These are phyloP conservation scores for Coptodon bakossiorum DNA, from an alignment of 2,113 vertebrate genomes.

Conservation along the genomic window DNA sequence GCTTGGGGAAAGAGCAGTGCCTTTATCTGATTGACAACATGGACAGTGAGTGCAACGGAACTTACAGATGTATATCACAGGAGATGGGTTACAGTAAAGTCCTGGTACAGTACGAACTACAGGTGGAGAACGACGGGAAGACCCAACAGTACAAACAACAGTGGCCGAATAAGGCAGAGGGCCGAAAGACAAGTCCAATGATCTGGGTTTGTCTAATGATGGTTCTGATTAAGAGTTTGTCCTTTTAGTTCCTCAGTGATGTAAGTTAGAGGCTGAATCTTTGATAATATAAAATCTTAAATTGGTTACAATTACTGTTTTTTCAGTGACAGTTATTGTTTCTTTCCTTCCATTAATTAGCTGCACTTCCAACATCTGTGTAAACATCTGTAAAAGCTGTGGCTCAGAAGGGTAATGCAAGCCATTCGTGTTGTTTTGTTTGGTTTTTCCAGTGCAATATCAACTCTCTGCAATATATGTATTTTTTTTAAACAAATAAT, in stretches of 20 bases:
- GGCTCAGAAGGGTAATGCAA: background rate
- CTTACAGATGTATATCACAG: background rate
- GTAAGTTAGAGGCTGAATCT: fast-evolving
- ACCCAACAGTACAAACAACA: fast-evolving
- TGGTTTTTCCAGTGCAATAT: background rate
- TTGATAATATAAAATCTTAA: background rate
- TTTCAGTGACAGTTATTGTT: background rate
- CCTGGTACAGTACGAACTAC: background rate
- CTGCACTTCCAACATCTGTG: background rate
- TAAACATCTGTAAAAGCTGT: background rate
- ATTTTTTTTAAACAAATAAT: fast-evolving
- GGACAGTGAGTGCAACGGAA: background rate
- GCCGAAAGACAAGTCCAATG: background rate
- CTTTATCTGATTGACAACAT: background rate
- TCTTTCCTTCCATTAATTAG: background rate
- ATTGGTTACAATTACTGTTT: fast-evolving
- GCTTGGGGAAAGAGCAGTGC: background rate
- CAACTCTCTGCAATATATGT: background rate
- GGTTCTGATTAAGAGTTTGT: background rate
- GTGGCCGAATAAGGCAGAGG: background rate
- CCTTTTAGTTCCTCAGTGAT: background rate
- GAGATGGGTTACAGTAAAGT: background rate
- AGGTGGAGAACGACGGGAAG: background rate
- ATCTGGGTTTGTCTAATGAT: background rate
- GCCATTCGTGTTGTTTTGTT: fast-evolving